Evolutionary conservation across 2,888 invertebrate species (phyloP), one percentile per base, ranked within the genome.

Genomic region (Diaphora mendica): DNA sequence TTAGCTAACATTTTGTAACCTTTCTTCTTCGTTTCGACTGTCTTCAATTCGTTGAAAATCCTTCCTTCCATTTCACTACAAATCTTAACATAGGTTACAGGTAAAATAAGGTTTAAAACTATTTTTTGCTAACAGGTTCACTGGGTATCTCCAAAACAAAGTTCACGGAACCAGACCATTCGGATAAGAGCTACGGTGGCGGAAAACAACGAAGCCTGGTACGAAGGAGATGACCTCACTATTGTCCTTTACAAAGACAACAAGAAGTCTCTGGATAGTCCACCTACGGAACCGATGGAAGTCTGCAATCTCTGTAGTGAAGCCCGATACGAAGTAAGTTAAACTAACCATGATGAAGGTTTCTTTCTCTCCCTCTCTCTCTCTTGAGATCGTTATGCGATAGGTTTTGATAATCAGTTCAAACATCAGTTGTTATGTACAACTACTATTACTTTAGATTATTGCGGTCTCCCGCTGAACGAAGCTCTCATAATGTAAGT

Each of bases 161-260:
- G 84, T 72, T 59, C 39, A 8, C 23, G 20, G 15, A 71, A 88
- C 4, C 88, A 91, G 71, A 86, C 79, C 23, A 91, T 95, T 0
- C 89, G 95, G 0, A 89, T 95, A 3, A 89, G 95, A 0, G 95
- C 95, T 0, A 95, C 93, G 89, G 93, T 95, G 0, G 95, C 92
- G 0, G 95, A 95, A 75, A 95, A 95, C 80, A 85, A 89, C 0
- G 95, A 94, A 75, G 85, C 85, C 0, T 95, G 95, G 95, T 94
- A 93, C 74, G 85, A 85, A 0, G 92, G 91, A 0, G 90, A 90
- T 0, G 82, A 89, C 15, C 84, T 95, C 23, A 91, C 89, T 0
- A 85, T 94, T 9, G 80, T 88, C 0, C 85, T 95, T 20, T 82
- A 86, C 59, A 92, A 91, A 73, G 91, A 94, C 73, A 88, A 88